phyloP scores from a whole-genome alignment of 2,797 vertebrate genomes.

The Trachops cirrhosus region DNA sequence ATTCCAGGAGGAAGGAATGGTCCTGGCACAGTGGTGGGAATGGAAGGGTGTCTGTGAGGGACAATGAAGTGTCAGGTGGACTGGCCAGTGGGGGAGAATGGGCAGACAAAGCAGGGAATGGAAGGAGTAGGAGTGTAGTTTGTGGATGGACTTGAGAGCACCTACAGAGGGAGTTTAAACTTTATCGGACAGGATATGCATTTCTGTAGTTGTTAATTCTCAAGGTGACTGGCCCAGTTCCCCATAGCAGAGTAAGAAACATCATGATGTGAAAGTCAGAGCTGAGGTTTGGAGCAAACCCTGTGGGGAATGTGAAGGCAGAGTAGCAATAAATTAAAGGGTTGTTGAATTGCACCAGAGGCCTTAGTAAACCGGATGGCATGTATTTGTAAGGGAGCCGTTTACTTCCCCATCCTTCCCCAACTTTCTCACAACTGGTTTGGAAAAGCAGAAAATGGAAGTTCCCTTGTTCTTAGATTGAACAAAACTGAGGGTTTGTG shows the following conservation, averaged over 20 bases:
- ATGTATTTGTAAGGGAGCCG: neutral
- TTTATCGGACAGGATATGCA: no score
- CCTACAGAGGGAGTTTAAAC: neutral
- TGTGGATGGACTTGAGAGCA: neutral
- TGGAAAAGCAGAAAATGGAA: neutral
- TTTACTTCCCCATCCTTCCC: neutral
- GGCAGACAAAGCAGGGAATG: neutral
- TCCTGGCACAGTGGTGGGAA: neutral
- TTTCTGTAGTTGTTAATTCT: neutral
- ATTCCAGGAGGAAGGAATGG: neutral
- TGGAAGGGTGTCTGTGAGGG: neutral
- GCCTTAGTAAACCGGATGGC: neutral
- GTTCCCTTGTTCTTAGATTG: neutral
- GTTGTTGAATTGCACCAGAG: neutral
- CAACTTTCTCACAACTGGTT: neutral
- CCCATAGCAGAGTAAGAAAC: neutral
- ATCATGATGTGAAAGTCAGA: neutral
- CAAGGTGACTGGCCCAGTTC: neutral
- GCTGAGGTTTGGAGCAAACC: neutral
- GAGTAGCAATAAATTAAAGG: neutral
- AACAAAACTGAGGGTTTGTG: neutral
- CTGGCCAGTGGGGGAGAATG: neutral
- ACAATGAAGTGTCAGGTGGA: neutral
- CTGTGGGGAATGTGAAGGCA: neutral
- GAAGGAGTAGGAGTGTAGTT: neutral